Evolutionary conservation across 2,113 vertebrate genomes (phyloP).

Genomic region (Ginglymostoma cirratum): DNA sequence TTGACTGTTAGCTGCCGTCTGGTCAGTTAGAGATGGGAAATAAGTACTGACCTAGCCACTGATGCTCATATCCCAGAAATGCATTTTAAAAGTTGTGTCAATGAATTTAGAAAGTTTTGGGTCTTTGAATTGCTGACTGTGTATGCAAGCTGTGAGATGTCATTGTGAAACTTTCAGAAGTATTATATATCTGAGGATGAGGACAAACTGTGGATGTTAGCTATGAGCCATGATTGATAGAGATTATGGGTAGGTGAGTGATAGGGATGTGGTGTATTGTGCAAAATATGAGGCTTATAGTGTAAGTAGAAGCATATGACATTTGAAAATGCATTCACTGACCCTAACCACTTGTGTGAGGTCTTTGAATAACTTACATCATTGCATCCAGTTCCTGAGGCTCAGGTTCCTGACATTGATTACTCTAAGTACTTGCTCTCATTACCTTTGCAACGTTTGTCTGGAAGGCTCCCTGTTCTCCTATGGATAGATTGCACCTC

Average conservation of each 20-base stretch:
- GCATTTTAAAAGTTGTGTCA: neutral
- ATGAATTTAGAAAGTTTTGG: neutral
- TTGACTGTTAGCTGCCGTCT: too few relatives aligned
- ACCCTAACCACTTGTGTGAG: neutral
- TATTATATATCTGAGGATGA: neutral
- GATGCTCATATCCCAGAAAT: too few relatives aligned
- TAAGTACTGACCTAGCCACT: too few relatives aligned
- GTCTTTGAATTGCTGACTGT: neutral
- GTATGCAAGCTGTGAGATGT: neutral
- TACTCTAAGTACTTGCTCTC: neutral
- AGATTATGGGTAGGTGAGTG: neutral
- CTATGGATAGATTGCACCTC: too few relatives aligned
- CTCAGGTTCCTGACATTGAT: too few relatives aligned
- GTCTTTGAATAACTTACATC: neutral
- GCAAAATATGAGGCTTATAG: neutral
- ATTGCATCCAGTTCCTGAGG: neutral
- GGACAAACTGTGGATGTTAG: neutral
- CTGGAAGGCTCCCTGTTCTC: too few relatives aligned
- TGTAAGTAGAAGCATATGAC: neutral
- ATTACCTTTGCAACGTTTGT: neutral
- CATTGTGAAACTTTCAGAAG: neutral
- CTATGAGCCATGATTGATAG: neutral
- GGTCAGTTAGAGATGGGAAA: too few relatives aligned
- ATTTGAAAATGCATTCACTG: neutral
- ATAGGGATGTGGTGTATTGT: neutral